phyloP scores from a whole-genome alignment of 2,113 vertebrate species.

The Alouatta palliata region DNA sequence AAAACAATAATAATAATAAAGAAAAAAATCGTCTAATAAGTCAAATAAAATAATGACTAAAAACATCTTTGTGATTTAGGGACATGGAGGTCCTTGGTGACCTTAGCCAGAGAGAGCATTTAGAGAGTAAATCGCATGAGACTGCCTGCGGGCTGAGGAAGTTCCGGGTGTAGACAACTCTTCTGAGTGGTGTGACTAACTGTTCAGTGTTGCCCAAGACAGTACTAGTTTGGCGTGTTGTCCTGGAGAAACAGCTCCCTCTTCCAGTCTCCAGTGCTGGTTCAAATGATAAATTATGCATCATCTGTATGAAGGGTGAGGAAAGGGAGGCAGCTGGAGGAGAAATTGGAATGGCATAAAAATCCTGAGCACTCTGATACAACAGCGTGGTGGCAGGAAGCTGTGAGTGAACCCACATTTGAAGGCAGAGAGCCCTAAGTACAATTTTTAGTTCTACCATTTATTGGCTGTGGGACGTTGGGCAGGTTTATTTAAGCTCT shows the following conservation, averaged over 20 bases:
- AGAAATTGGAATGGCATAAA: neutral
- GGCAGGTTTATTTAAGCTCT: neutral
- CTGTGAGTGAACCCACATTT: neutral
- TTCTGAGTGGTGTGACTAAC: neutral
- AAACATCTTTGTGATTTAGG: neutral
- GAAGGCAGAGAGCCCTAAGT: neutral
- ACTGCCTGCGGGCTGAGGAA: neutral
- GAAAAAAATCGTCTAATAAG: neutral
- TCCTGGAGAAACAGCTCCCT: neutral
- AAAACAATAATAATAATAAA: too few species aligned
- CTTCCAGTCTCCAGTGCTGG: neutral
- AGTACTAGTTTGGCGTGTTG: neutral
- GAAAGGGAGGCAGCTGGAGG: neutral
- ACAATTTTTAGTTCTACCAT: neutral
- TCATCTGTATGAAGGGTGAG: neutral
- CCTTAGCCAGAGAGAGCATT: neutral
- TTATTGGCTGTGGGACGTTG: neutral
- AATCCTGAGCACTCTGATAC: neutral
- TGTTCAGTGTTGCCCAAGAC: neutral
- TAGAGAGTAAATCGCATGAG: neutral
- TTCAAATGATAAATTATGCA: neutral
- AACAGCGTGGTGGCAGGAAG: neutral
- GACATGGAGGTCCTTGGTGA: neutral
- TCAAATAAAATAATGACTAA: neutral
- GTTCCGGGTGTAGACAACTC: neutral